Evolutionary conservation across 2,888 invertebrate genomes (phyloP).

Genomic region (Bembecia ichneumoniformis): DNA sequence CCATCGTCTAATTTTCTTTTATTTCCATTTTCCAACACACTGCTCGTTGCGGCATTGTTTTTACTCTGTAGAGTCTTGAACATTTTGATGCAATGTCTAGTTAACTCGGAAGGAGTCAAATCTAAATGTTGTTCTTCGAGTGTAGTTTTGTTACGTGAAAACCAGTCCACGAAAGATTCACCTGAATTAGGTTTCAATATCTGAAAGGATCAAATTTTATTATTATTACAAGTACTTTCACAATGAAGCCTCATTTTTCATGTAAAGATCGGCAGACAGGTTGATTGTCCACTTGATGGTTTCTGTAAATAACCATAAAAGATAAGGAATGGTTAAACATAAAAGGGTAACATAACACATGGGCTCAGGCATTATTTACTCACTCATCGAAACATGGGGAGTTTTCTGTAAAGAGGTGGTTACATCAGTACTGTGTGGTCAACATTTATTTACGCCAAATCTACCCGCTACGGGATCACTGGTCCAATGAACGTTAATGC

Average conservation of each 20-base stretch:
- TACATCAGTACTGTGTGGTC: too few relatives aligned
- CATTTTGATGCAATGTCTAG: conserved; percentile 64
- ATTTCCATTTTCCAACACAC: conserved; percentile 23
- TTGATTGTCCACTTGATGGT: too few relatives aligned
- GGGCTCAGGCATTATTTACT: too few relatives aligned
- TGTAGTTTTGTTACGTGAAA: conserved; percentile 65
- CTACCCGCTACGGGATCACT: too few relatives aligned
- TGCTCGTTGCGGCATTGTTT: conserved; percentile 5
- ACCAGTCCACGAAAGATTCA: conserved; percentile 76
- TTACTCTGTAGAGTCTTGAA: conserved; percentile 58
- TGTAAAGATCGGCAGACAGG: background rate
- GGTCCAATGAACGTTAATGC: too few relatives aligned
- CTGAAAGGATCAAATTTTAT: conserved; percentile 23
- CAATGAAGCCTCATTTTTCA: background rate
- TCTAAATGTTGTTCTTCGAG: conserved; percentile 73
- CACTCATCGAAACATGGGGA: too few relatives aligned
- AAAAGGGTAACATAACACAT: too few relatives aligned
- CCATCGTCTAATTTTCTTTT: conserved; percentile 54
- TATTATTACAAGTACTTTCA: background rate
- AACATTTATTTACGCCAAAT: too few relatives aligned
- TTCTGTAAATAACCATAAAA: too few relatives aligned
- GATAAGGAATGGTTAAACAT: too few relatives aligned
- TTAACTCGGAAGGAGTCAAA: conserved; percentile 64
- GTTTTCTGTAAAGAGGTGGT: too few relatives aligned
- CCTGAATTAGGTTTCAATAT: conserved; percentile 41